Percentiles rank a stretch among this genome's conserved stretches.
Conservation (phyloP, 1,140 invertebrate genomes). For the Papilio machaon region DNA sequence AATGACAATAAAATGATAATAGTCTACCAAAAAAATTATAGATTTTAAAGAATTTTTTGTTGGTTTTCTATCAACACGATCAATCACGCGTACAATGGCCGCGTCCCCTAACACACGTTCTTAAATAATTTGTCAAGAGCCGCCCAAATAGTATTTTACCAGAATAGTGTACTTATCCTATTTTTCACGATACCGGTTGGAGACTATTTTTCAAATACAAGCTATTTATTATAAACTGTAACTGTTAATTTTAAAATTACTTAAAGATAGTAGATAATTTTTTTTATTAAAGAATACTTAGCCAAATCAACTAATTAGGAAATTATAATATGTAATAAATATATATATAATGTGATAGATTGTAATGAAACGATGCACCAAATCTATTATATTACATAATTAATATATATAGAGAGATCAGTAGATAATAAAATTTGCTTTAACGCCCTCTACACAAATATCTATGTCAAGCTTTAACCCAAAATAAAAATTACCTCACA, state of each 20-base stretch:
- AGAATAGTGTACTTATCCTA: constrained; percentile 53
- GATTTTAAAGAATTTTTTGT: constrained; percentile 63
- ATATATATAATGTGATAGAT: too few relatives aligned
- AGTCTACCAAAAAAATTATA: not conserved
- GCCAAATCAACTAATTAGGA: too few relatives aligned
- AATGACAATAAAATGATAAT: not conserved
- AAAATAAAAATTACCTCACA: constrained; percentile 19
- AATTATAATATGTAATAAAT: too few relatives aligned
- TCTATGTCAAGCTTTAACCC: constrained; percentile 21
- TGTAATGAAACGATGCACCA: too few relatives aligned
- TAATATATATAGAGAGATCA: too few relatives aligned
- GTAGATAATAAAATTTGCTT: too few relatives aligned
- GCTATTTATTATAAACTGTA: not conserved
- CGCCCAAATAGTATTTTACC: constrained; percentile 57
- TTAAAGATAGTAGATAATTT: not conserved
- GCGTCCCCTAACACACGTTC: constrained; percentile 75
- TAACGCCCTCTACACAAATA: too few relatives aligned
- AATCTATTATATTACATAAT: too few relatives aligned
- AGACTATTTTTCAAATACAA: constrained; percentile 45
- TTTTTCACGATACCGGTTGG: constrained; percentile 59
- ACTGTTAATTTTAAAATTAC: not conserved
- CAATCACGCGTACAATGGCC: constrained; percentile 76
- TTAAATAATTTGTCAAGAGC: constrained; percentile 80
- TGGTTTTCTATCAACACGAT: constrained; percentile 65
- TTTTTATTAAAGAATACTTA: too few relatives aligned